Conservation (phyloP, 64 coral and sea anemone species). For the Anthopleura sola region DNA sequence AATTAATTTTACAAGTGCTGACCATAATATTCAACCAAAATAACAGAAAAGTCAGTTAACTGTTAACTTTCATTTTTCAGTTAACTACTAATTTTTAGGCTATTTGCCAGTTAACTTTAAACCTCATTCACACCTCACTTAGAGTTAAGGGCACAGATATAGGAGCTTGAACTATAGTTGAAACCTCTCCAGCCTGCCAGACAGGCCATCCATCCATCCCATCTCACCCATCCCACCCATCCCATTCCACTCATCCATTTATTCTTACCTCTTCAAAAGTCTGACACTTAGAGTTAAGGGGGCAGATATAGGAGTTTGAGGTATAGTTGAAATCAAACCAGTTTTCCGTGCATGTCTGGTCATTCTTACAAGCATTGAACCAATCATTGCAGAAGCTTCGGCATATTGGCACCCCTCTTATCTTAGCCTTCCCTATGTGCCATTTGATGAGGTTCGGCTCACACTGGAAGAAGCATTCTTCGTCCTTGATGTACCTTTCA, state of each 20-base stretch:
- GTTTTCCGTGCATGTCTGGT: slow-evolving; percentile 64
- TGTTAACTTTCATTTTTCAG: no score
- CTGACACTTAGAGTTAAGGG: slow-evolving; percentile 25
- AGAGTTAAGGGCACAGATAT: no score
- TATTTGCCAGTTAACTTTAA: no score
- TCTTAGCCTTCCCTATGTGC: background rate
- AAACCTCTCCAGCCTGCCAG: no score
- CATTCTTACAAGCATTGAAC: slow-evolving; percentile 82
- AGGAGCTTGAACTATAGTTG: no score
- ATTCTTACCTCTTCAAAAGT: slow-evolving; percentile 68
- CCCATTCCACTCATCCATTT: background rate
- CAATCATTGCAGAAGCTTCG: slow-evolving; percentile 63
- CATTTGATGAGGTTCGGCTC: slow-evolving; percentile 75
- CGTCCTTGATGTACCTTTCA: slow-evolving; percentile 70
- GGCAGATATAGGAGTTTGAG: slow-evolving; percentile 32
- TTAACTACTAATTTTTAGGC: no score
- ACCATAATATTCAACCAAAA: no score
- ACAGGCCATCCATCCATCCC: background rate
- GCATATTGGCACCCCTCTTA: slow-evolving; percentile 64
- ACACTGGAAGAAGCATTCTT: slow-evolving; percentile 86
- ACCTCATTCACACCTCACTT: no score
- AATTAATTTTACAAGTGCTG: no score
- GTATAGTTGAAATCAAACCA: slow-evolving; percentile 71
- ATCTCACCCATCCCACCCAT: background rate
- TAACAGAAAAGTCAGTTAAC: no score